Evolutionary conservation across 2,797 vertebrate species (phyloP), one percentile per base, ranked within the genome.

Genomic region (Phoeniculus purpureus): DNA sequence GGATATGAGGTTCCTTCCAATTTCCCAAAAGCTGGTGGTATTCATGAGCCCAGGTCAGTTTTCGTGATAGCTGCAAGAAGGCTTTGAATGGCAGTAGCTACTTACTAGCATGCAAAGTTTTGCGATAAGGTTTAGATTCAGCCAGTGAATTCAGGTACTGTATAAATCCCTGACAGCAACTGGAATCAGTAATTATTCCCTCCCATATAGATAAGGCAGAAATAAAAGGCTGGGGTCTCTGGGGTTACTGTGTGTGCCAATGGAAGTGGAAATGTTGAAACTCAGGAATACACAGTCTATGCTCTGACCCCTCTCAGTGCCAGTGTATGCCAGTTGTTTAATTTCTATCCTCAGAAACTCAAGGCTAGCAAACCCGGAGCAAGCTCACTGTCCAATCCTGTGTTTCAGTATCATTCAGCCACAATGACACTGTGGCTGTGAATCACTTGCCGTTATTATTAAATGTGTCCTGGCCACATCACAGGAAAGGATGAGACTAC

Each of bases 41-140:
- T 34, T 68, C 20, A 7, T 68, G 23, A 89, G 15, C 19, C 26
- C 37, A 54, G 19, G 74, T 29, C 25, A 50, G 27, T 67, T 74
- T 94, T 50, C 47, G 21, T 78, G 27, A 34, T 56, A 60, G 68
- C 29, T 81, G 25, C 16, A 47, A 78, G 66, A 71, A 55, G 32
- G 21, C 15, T 84, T 68, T 81, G 64, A 76, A 13, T 64, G 51
- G 27, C 68, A 59, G 54, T 27, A 89, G 48, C 34, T 81, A 34
- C 1, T 1, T 47, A 10, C 8, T 70, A 47, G 34, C 2, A 1
- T 22, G 32, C 18, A 51, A 81, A 72, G 19, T 81, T 89, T 86
- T 80, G 55, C 83, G 61, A 79, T 71, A 73, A 90, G 47, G 48
- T 66, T 75, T 61, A 65, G 37, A 50, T 86, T 91, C 72, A 88